phyloP scores from a whole-genome alignment of 2,113 vertebrate species.

The Ovis aries region ARS-UI_Ramb_v3.0 NC_056076.1:18960501-18961000 shows the following conservation, averaged over 20 bases:
- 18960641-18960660: neutral
- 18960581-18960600: neutral
- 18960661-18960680: neutral
- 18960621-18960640: neutral
- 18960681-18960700: neutral
- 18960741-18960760: neutral
- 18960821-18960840: neutral
- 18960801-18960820: neutral
- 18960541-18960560: neutral
- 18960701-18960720: neutral
- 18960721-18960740: neutral
- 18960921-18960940: neutral
- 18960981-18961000: conserved; percentile 13
- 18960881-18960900: neutral
- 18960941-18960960: neutral
- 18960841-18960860: neutral
- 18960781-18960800: neutral
- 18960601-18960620: neutral
- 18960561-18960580: neutral
- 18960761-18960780: neutral
- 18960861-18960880: neutral
- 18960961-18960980: conserved; percentile 42
- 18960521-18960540: neutral
- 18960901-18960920: neutral
- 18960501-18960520: neutral